Conservation (phyloP, 2,113 vertebrate genomes). For the Podiceps cristatus region DNA sequence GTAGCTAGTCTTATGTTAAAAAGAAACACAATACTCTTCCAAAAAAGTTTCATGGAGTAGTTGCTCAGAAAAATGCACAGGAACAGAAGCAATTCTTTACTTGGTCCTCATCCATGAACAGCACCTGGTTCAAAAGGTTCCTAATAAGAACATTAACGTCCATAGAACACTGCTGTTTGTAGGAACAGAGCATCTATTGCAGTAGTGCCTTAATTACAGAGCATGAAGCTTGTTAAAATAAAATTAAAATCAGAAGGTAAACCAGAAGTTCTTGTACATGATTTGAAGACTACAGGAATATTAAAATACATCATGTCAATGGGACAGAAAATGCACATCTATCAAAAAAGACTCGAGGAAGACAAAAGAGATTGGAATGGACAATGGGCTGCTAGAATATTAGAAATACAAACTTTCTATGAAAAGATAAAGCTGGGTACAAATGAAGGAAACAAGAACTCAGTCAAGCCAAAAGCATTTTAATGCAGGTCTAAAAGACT, state of each 20-base stretch:
- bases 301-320: background rate
- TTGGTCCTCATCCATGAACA: background rate
- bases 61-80: background rate
- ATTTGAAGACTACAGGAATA: background rate
- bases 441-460: background rate
- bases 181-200: background rate
- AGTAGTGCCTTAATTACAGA: background rate
- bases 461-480: background rate
- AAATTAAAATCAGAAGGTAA: background rate
- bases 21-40: background rate
- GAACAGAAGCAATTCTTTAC: background rate
- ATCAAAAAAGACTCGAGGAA: background rate
- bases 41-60: background rate
- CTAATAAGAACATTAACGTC: background rate
- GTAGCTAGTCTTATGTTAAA: background rate
- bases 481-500: background rate
- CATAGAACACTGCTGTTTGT: background rate
- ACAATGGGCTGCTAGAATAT: background rate
- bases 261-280: background rate
- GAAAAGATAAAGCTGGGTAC: background rate
- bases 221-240: background rate
- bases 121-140: background rate
- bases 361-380: background rate
- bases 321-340: background rate
- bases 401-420: background rate